Evolutionary conservation across 2,113 vertebrate species (phyloP), one percentile per base, ranked within the genome.

Genomic region (Seriola rivoliana): DNA sequence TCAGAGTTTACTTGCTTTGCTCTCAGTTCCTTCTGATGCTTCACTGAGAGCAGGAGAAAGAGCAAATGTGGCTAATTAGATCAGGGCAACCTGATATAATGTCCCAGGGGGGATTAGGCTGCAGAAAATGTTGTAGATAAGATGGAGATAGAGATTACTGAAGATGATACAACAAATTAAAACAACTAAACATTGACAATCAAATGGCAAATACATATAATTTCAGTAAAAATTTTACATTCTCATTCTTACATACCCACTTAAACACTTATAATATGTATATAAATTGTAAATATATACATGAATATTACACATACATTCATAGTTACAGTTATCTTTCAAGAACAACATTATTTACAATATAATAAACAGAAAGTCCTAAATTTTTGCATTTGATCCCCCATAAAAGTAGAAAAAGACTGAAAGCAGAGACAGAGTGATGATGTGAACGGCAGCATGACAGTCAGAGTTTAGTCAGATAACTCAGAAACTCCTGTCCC

Each of bases 11-110:
- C 34, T 29, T 34, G 34, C 65, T 72, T 59, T 25, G 50, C 63
- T 64, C 60, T 59, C 44, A 0, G 14, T 32, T 75, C 13, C 36
- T 25, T 46, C 65, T 29, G 48, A 66, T 44, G 9, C 52, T 11
- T 17, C 0, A 34, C 44, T 17, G n/a, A 75, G 38, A 19, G n/a
- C n/a, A 34, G 65, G 4, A 62, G 34, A 38, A 23, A 19, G 32
- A 16, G 17, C 29, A 21, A 13, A 52, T 67, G 23, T 52, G 4
- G 23, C 14, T 73, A 25, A 73, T 77, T 36, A 77, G 63, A 73
- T 80, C 29, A 57, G 25, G 67, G 70, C 46, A 71, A 81, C 38
- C 44, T 58, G 13, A 66, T 71, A 65, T 70, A 2, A 81, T 38
- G 44, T 72, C 72, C 29, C 21, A 1, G 38, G 60, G 67, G 68